Evolutionary conservation across 2,797 vertebrate genomes (phyloP), one percentile per base, ranked within the genome.

Genomic region (Platyrinchus mystaceus): DNA sequence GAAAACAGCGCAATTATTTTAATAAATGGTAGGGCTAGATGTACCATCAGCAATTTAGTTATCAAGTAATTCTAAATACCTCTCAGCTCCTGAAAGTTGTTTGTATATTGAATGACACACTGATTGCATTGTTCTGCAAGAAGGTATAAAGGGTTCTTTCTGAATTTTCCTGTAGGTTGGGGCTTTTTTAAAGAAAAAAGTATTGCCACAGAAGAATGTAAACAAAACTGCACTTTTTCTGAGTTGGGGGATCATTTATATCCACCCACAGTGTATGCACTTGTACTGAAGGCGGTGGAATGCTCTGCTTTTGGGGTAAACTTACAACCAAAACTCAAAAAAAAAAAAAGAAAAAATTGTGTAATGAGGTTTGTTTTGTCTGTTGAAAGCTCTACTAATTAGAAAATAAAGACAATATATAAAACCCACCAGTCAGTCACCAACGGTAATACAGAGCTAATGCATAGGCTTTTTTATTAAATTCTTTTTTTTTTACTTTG

Each of bases 1-100:
- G 10, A 63, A 74, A 85, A 46, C 2, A 55, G 32, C 0, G 0
- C 8, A 53, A 59, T 34, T 18, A 84, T 49, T 64, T 66, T 43
- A 93, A 69, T 15, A 73, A 66, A 77, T 37, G 20, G 9, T 34
- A 0, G 1, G 6, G 9, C 15, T 74, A 67, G 19, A 46, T 21
- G 8, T 34, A 32, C 46, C 26, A 34, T 26, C 59, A 52, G 12
- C 30, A 70, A 55, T 12, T 46, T 70, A 67, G 22, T 28, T 52
- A 63, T 23, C 18, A 56, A 59, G 52, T 71, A 84, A 34, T 86
- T 70, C 27, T 49, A 71, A 49, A 70, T 67, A 30, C 7, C 8
- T 55, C 23, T 82, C 66, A 78, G 16, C 3, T 90, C 7, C 14
- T 39, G 8, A 30, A 64, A 73, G 18, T 6, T 34, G 6, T 32